phyloP scores from a whole-genome alignment of 2,888 invertebrate genomes.

The Theodoxus fluviatilis region DNA sequence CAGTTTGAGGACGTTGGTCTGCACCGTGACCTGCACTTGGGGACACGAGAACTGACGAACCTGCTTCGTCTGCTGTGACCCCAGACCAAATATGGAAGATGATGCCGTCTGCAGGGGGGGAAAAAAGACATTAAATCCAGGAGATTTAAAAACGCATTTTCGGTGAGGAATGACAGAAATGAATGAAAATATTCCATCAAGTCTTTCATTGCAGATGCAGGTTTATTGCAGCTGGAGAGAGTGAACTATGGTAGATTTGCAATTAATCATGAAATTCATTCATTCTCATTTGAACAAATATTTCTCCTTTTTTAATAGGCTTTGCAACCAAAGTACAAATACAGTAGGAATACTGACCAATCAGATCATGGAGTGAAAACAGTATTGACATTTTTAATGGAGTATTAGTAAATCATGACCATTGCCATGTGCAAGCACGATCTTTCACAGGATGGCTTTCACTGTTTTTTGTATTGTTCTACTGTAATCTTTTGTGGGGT shows the following conservation, averaged over 20 bases:
- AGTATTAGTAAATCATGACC: too few species aligned
- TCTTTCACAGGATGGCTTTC: too few species aligned
- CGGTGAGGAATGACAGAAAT: slow-evolving; percentile 9
- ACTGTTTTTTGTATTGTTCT: too few species aligned
- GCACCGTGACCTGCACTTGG: slow-evolving; percentile 47
- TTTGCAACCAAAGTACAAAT: too few species aligned
- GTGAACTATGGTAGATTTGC: not conserved
- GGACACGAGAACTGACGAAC: slow-evolving; percentile 86
- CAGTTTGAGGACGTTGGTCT: slow-evolving; percentile 79
- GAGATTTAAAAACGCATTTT: not conserved
- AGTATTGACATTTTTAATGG: too few species aligned
- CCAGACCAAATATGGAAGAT: slow-evolving; percentile 94
- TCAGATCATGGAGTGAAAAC: too few species aligned
- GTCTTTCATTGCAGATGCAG: not conserved
- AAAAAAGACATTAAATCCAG: too few species aligned
- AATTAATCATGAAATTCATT: not conserved
- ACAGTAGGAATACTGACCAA: too few species aligned
- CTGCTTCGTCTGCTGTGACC: slow-evolving; percentile 95
- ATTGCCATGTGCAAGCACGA: too few species aligned
- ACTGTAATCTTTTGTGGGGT: too few species aligned
- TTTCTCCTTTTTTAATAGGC: too few species aligned
- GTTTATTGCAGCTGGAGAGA: not conserved
- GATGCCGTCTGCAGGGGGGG: slow-evolving; percentile 70
- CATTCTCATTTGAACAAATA: too few species aligned
- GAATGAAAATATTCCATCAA: not conserved